These are phyloP conservation scores for Lophotriccus pileatus DNA, from an alignment of 2,797 vertebrate genomes.

Conservation along the genomic window DNA sequence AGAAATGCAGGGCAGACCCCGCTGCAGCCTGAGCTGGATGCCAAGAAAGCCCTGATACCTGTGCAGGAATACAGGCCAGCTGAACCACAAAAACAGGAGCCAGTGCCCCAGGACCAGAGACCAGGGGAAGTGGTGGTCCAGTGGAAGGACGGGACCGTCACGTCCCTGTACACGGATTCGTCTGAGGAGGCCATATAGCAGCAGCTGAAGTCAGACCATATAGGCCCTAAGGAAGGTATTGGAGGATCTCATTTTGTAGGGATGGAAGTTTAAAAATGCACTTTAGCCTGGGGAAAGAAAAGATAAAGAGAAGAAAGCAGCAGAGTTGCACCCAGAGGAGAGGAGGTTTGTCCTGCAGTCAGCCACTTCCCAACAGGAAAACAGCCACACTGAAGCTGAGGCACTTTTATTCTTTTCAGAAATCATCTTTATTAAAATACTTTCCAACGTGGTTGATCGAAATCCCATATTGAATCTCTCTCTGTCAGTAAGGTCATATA, in stretches of 20 bases:
- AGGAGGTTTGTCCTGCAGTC: neutral
- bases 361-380: neutral
- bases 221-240: neutral
- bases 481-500: neutral
- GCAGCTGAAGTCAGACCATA: neutral
- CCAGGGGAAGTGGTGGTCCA: slow-evolving; percentile 73
- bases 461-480: neutral
- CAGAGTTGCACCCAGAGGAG: neutral
- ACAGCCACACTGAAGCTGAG: neutral
- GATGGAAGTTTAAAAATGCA: neutral
- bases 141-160: slow-evolving; percentile 80
- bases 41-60: slow-evolving; percentile 54
- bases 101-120: slow-evolving; percentile 6
- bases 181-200: slow-evolving; percentile 28
- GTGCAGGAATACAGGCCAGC: neutral
- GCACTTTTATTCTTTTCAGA: neutral
- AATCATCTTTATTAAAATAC: slow-evolving; percentile 71
- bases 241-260: neutral
- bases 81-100: neutral
- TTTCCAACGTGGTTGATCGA: slow-evolving; percentile 17
- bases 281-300: neutral
- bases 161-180: slow-evolving; percentile 66
- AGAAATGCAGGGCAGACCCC: slow-evolving; percentile 16
- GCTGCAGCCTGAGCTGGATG: slow-evolving; percentile 6
- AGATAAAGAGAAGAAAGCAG: neutral